Conservation (phyloP, 2,113 vertebrate genomes). For the Pteropus alecto region DNA sequence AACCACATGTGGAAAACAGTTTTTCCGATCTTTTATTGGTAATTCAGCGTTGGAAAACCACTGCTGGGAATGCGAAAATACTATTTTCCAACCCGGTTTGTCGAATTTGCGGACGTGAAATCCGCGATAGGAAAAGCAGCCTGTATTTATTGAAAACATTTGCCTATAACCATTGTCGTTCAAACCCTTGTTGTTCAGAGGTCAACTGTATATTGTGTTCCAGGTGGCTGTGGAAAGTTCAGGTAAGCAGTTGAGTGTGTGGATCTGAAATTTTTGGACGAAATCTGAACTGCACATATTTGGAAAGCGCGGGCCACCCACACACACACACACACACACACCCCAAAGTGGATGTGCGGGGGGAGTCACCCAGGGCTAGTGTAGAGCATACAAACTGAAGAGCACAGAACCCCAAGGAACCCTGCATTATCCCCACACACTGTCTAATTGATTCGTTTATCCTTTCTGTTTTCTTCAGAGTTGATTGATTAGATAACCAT, state of each 20-base stretch:
- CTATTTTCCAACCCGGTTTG: not conserved
- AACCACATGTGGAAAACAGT: not conserved
- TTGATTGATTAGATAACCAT: not conserved
- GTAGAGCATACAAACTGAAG: not conserved
- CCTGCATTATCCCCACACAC: too few species aligned
- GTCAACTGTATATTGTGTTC: not conserved
- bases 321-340: not conserved
- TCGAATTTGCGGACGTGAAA: not conserved
- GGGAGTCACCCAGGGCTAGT: not conserved
- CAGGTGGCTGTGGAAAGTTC: not conserved
- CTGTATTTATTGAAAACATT: not conserved
- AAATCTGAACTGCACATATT: not conserved
- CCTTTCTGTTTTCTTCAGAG: not conserved
- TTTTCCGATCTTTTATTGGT: not conserved
- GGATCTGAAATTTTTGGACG: not conserved
- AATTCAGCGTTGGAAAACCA: not conserved
- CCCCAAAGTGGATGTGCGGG: not conserved
- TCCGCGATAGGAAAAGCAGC: not conserved
- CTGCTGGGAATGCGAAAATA: not conserved
- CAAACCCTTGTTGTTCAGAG: not conserved
- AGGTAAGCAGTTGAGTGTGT: not conserved
- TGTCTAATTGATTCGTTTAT: not conserved
- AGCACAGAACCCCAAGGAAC: not conserved
- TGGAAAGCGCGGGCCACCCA: not conserved
- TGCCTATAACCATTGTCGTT: not conserved